These are phyloP conservation scores for Sarcophaga bullata DNA, from an alignment of 1,140 invertebrate species.

Conservation along the genomic window DNA sequence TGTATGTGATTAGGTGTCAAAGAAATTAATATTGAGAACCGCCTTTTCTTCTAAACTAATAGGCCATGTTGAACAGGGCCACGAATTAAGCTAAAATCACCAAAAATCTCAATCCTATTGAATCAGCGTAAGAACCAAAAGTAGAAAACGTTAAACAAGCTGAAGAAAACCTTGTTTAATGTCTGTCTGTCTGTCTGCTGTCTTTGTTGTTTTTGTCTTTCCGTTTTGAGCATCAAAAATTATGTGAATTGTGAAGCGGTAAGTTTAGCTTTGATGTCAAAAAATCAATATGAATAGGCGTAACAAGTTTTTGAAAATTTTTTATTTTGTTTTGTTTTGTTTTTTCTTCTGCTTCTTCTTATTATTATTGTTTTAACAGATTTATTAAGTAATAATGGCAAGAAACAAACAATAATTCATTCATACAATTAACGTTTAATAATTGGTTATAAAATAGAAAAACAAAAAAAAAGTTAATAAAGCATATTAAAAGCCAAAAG, in stretches of 20 bases:
- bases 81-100: background rate
- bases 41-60: constrained; percentile 16
- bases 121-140: too few relatives aligned
- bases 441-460: background rate
- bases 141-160: background rate
- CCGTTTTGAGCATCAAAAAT: too few relatives aligned
- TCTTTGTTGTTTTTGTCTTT: too few relatives aligned
- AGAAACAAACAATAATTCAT: background rate
- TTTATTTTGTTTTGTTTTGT: background rate
- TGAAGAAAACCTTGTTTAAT: background rate
- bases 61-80: background rate
- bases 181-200: too few relatives aligned
- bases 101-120: background rate
- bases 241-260: background rate
- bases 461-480: background rate
- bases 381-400: background rate
- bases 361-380: background rate
- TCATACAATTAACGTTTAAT: background rate
- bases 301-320: constrained; percentile 9
- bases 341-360: background rate
- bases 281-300: constrained; percentile 5
- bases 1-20: constrained; percentile 35
- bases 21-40: constrained; percentile 26
- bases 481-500: too few relatives aligned
- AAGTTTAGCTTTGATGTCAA: background rate